These are phyloP conservation scores for Paramormyrops kingsleyae DNA, from an alignment of 2,113 vertebrate genomes.

Conservation along the genomic window DNA sequence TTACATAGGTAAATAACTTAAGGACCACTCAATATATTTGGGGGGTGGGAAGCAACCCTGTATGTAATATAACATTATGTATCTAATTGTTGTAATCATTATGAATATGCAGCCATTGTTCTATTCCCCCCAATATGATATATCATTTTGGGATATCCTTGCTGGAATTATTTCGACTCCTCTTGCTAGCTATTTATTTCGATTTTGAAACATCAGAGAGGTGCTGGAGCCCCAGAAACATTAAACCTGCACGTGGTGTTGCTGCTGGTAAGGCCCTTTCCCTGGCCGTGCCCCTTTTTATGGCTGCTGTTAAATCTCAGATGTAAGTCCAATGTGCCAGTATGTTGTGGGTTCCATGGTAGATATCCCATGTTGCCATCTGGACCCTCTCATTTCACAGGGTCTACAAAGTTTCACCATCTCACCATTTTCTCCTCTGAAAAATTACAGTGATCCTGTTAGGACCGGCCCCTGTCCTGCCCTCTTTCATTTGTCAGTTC, in stretches of 20 bases:
- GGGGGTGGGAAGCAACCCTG: background rate
- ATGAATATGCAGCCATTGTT: background rate
- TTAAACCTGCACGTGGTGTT: background rate
- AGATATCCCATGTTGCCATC: background rate
- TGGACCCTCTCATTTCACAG: background rate
- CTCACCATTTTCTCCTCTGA: background rate
- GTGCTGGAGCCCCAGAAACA: background rate
- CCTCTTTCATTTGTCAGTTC: background rate
- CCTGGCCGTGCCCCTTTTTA: background rate
- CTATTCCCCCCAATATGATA: background rate
- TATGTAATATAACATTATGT: background rate
- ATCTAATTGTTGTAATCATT: background rate
- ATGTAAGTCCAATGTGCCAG: background rate
- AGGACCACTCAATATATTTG: background rate
- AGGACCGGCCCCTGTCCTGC: background rate
- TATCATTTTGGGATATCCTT: background rate
- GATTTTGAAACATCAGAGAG: background rate
- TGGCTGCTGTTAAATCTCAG: background rate
- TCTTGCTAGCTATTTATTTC: background rate
- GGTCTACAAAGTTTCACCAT: background rate
- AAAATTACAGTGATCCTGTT: background rate
- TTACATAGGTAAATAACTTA: background rate
- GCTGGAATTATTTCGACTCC: background rate
- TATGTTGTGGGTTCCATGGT: background rate
- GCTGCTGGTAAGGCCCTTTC: background rate